phyloP scores from a whole-genome alignment of 2,888 invertebrate genomes.

The Philaethria dido region DNA sequence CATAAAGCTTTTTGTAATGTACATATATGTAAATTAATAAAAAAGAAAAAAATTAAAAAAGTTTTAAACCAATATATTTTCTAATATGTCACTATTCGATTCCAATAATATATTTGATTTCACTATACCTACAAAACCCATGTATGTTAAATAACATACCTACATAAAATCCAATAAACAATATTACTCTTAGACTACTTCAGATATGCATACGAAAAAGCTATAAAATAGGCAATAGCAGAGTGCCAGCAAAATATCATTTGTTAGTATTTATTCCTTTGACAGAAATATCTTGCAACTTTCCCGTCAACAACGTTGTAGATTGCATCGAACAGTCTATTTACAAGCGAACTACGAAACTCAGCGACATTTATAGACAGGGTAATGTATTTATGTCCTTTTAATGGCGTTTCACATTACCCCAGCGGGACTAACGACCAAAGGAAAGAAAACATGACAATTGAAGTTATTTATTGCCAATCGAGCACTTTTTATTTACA shows the following conservation, averaged over 20 bases:
- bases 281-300: slow-evolving; percentile 44
- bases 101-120: too few species aligned
- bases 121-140: too few species aligned
- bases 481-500: slow-evolving; percentile 45
- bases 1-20: too few species aligned
- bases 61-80: too few species aligned
- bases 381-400: slow-evolving; percentile 78
- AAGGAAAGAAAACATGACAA: slow-evolving; percentile 71
- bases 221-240: slow-evolving; percentile 12
- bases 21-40: too few species aligned
- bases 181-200: background rate
- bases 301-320: slow-evolving; percentile 50
- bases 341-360: slow-evolving; percentile 53
- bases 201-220: background rate
- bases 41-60: too few species aligned
- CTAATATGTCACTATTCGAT: too few species aligned
- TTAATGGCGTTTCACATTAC: slow-evolving; percentile 80
- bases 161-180: too few species aligned
- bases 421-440: slow-evolving; percentile 56
- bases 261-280: slow-evolving; percentile 39
- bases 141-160: too few species aligned
- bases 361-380: slow-evolving; percentile 69
- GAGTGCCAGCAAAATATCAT: slow-evolving; percentile 36
- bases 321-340: slow-evolving; percentile 49
- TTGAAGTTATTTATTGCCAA: slow-evolving; percentile 67